Base-by-base conservation (phyloP, 2,113 vertebrate genomes). In the Rhinopithecus roxellana region DNA sequence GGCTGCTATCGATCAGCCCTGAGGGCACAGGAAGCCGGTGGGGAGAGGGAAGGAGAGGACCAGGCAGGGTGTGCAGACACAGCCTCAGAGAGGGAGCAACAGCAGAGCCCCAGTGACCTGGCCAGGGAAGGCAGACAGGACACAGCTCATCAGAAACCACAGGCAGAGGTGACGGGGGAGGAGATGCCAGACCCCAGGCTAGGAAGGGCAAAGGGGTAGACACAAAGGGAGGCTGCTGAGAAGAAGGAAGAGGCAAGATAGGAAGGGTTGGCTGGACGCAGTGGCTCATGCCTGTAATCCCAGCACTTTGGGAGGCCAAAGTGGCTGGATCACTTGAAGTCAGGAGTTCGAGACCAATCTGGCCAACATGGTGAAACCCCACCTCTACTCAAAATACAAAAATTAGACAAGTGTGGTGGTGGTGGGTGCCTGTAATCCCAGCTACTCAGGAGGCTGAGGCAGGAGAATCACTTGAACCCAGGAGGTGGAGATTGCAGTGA, bases 1-100 rank as follows among this genome's bases (percentile, higher is more conserved):
- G 61, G 96, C 98, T 92, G 79, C 97, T 97, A 99, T 99, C 89
- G 98, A 99, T 98, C 97, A 96, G 91, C 97, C 98, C 95, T 92
- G 94, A 83, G 96, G 97, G 92, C 93, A 97, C 97, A 83, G 74
- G 70, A 92, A 97, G 55, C 96, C 78, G 30, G 6, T 55, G 89
- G 38, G 69, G 57, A 90, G 70, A 90, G 12, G 17, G n/a, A 64
- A 32, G 25, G n/a, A 57, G 23, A 91, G 57, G 75, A 59, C 11
- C 32, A 35, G 17, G 20, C 72, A 50, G 43, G 22, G 18, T 82
- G 52, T 78, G 22, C 12, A 75, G 84, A 43, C 25, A 40, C 11
- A 72, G 70, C 50, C 57, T 48, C 45, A 40, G 96, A 82, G 40
- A 95, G 77, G 38, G 77, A 43, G 25, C 45, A 52, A 61, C 2